Conservation (phyloP, 2,888 invertebrate genomes). For the Perizoma affinitatum region DNA sequence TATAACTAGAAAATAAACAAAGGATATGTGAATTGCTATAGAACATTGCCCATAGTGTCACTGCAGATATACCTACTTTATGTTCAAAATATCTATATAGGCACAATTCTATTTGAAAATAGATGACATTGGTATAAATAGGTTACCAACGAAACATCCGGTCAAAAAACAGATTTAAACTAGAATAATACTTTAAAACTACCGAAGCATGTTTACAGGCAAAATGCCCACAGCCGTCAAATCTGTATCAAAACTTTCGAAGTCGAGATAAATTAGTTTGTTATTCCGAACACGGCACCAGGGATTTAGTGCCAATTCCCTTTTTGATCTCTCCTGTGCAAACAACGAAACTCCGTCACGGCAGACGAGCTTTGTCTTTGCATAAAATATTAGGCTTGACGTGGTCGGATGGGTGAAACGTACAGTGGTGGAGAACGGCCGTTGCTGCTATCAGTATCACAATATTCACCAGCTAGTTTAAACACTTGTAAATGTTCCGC, state of each 20-base stretch:
- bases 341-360: constrained; percentile 73
- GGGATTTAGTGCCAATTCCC: constrained; percentile 79
- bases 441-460: too few relatives aligned
- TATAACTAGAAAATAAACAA: too few relatives aligned
- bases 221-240: constrained; percentile 27
- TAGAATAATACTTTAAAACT: constrained; percentile 11
- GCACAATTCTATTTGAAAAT: too few relatives aligned
- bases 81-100: too few relatives aligned
- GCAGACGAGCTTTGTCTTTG: constrained; percentile 69
- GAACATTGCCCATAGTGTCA: too few relatives aligned
- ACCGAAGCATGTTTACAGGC: constrained; percentile 16
- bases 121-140: too few relatives aligned
- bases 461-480: too few relatives aligned
- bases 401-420: constrained; percentile 16
- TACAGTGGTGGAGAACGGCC: too few relatives aligned
- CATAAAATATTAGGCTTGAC: constrained; percentile 72
- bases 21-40: too few relatives aligned
- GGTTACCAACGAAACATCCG: too few relatives aligned
- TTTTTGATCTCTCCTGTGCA: constrained; percentile 77
- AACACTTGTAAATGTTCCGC: too few relatives aligned
- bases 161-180: not conserved
- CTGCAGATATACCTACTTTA: too few relatives aligned
- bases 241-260: constrained; percentile 59
- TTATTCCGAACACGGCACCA: constrained; percentile 70
- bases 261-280: constrained; percentile 70